These are phyloP conservation scores for Osmerus eperlanus DNA, from an alignment of 2,113 vertebrate species.

Conservation along the genomic window DNA sequence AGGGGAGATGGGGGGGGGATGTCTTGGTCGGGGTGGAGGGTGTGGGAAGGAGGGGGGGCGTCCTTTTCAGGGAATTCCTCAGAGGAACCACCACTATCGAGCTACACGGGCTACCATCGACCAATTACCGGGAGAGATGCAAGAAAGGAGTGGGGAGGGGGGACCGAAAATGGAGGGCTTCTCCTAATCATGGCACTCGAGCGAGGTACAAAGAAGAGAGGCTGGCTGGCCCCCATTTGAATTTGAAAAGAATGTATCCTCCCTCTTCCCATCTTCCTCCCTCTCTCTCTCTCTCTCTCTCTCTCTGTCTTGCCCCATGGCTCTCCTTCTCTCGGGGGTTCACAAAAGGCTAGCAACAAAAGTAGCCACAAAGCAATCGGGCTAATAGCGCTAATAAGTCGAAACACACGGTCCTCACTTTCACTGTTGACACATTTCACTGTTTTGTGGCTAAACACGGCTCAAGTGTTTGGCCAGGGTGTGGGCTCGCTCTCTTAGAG, in stretches of 20 bases:
- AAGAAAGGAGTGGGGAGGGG: conserved; percentile 32
- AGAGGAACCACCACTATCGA: conserved; percentile 62
- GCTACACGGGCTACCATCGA: conserved; percentile 48
- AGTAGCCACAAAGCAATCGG: conserved; percentile 70
- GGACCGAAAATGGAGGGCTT: conserved; percentile 57
- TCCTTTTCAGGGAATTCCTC: conserved; percentile 61
- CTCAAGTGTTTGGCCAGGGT: conserved; percentile 72
- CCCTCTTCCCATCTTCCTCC: conserved; percentile 10
- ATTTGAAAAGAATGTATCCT: conserved; percentile 67
- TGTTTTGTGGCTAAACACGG: conserved; percentile 73
- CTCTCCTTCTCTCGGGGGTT: conserved; percentile 42
- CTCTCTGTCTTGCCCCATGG: conserved; percentile 28
- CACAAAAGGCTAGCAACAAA: conserved; percentile 71
- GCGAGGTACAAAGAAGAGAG: conserved; percentile 63
- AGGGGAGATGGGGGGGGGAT: conserved; percentile 16
- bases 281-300: conserved; percentile 3
- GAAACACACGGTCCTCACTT: conserved; percentile 67
- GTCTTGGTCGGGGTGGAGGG: conserved; percentile 4
- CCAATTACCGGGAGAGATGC: conserved; percentile 61
- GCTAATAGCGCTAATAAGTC: conserved; percentile 77
- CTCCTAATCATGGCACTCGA: conserved; percentile 71
- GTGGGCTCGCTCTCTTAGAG: conserved; percentile 58
- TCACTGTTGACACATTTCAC: conserved; percentile 73
- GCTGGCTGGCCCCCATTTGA: conserved; percentile 64
- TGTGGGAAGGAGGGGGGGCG: not conserved